Evolutionary conservation across 2,888 invertebrate species (phyloP).

Genomic region (Caenorhabditis sp.): DNA sequence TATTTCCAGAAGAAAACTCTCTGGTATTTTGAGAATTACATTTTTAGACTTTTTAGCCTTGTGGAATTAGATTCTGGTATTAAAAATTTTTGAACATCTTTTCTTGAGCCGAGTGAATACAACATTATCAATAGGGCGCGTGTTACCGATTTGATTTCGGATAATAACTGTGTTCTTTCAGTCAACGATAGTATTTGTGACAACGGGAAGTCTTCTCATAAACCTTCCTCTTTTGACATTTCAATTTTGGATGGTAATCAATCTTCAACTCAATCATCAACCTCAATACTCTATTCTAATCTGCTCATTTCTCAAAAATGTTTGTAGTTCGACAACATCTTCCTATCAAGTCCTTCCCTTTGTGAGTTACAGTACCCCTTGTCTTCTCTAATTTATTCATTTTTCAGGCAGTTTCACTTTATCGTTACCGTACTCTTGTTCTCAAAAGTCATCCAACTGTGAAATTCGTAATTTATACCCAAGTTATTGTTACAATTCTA

Average conservation of each 20-base stretch:
- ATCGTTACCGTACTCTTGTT: conserved; percentile 35
- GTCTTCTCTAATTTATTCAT: background rate
- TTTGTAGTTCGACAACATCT: conserved; percentile 33
- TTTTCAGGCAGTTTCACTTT: conserved; percentile 35
- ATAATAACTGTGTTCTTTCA: conserved; percentile 3
- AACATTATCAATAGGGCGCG: too few species aligned
- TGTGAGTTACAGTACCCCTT: conserved; percentile 11
- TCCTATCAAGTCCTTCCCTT: conserved; percentile 34
- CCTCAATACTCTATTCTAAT: conserved; percentile 24
- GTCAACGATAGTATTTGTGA: conserved; percentile 38
- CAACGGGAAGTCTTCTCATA: conserved; percentile 25
- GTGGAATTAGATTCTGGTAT: too few species aligned
- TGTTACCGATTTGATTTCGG: too few species aligned
- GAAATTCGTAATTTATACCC: conserved; percentile 19
- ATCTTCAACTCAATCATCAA: conserved; percentile 20
- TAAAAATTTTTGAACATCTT: too few species aligned
- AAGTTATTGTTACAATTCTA: conserved; percentile 11
- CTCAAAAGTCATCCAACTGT: conserved; percentile 23
- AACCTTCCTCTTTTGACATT: conserved; percentile 28
- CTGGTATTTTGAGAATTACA: too few species aligned
- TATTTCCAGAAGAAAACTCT: too few species aligned
- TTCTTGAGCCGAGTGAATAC: too few species aligned
- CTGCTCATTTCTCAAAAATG: conserved; percentile 30
- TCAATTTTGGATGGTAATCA: conserved; percentile 37
- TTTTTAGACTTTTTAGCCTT: too few species aligned